Percentiles rank a stretch among this genome's conserved stretches.
Evolutionary conservation across 1,140 invertebrate species (phyloP).

Genomic region (Aphaenogaster rudis): DNA sequence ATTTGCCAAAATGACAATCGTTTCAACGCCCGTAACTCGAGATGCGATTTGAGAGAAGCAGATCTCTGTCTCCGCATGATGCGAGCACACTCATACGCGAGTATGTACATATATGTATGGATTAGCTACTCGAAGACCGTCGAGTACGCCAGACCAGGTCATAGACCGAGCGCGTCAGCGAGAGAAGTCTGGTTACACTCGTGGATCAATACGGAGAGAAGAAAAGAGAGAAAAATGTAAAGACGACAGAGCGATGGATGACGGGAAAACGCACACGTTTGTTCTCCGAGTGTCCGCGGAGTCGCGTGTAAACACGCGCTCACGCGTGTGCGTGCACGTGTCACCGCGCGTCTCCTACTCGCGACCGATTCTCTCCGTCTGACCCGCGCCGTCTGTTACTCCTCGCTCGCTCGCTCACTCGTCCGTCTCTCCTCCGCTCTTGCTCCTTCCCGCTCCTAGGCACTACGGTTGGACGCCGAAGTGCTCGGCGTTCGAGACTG

Average conservation of each 20-base stretch:
- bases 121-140: conserved; percentile 19
- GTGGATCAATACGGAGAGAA: conserved; percentile 31
- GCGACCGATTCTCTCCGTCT: background rate
- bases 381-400: conserved; percentile 41
- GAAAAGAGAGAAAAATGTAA: conserved; percentile 12
- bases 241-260: conserved; percentile 32
- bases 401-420: conserved; percentile 10
- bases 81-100: background rate
- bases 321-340: conserved; percentile 71
- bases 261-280: conserved; percentile 38
- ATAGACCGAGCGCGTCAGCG: conserved; percentile 20
- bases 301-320: conserved; percentile 65
- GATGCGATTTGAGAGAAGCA: background rate
- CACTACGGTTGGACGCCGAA: conserved; percentile 74
- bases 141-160: background rate
- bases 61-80: background rate
- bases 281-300: conserved; percentile 32
- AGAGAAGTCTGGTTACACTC: conserved; percentile 42
- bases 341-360: conserved; percentile 49
- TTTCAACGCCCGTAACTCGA: background rate
- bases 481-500: conserved; percentile 81
- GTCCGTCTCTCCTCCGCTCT: conserved; percentile 12
- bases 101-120: background rate
- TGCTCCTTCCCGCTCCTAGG: conserved; percentile 60
- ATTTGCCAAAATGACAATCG: background rate